A percentile compares a stretch with the other conserved stretches of the same genome.
Conservation (phyloP, 2,113 vertebrate species). For the Prunella fulvescens region DNA sequence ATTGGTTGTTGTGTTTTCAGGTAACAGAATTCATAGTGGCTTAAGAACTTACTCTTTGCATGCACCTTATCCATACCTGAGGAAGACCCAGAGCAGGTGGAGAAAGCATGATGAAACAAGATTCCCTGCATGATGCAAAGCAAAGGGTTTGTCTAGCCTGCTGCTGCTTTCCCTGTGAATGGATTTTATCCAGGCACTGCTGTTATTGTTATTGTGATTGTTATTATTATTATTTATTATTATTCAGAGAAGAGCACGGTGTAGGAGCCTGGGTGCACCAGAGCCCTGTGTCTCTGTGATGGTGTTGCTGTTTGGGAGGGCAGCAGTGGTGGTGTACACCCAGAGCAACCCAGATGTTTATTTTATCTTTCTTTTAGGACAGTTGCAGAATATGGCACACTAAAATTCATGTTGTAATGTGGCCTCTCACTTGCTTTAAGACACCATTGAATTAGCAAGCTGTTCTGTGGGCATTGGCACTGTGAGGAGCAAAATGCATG, state of each 20-base stretch:
- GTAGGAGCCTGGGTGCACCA: neutral
- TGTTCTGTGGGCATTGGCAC: neutral
- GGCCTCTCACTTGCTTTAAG: neutral
- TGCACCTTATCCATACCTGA: neutral
- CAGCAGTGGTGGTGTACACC: neutral
- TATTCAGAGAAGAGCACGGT: neutral
- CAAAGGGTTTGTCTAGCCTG: neutral
- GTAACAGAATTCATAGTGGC: neutral
- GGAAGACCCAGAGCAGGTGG: neutral
- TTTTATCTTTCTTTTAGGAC: neutral
- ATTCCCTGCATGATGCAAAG: neutral
- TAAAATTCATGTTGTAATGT: neutral
- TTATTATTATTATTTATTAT: too few species aligned
- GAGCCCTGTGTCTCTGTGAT: neutral
- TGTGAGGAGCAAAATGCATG: neutral
- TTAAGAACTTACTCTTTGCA: neutral
- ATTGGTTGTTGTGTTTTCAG: neutral
- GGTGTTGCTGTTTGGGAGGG: neutral
- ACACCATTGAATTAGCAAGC: neutral
- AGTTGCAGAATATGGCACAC: neutral
- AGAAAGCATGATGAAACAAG: neutral
- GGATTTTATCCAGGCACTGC: neutral
- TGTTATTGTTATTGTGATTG: neutral
- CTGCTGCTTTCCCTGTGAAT: neutral
- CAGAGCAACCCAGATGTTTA: neutral